phyloP scores from a whole-genome alignment of 2,888 invertebrate genomes.

The Drosophila acutilabella region DNA sequence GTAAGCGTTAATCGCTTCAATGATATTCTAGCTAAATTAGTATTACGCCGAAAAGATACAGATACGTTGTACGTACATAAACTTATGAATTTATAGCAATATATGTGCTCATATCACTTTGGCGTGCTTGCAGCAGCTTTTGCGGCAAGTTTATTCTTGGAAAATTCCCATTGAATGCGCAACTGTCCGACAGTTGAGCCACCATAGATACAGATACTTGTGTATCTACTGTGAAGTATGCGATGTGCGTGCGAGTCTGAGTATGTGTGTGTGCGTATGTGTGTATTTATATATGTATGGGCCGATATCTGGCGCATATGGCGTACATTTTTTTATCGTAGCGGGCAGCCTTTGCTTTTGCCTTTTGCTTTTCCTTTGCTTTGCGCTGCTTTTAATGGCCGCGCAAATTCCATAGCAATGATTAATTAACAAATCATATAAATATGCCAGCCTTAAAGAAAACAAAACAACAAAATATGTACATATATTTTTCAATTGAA shows the following conservation, averaged over 20 bases:
- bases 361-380: slow-evolving; percentile 6
- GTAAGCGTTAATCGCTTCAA: slow-evolving; percentile 3
- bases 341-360: slow-evolving; percentile 38
- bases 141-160: slow-evolving; percentile 52
- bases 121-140: slow-evolving; percentile 29
- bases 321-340: slow-evolving; percentile 66
- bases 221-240: slow-evolving; percentile 13
- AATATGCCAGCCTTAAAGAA: slow-evolving; percentile 56
- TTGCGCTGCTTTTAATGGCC: slow-evolving; percentile 65
- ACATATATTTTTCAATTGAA: slow-evolving; percentile 60
- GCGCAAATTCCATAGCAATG: slow-evolving; percentile 72
- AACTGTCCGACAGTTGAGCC: slow-evolving; percentile 59
- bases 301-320: slow-evolving; percentile 56
- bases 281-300: too few species aligned
- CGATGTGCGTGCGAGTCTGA: slow-evolving; percentile 3
- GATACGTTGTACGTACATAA: slow-evolving; percentile 10
- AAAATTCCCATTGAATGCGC: slow-evolving; percentile 55
- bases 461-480: slow-evolving; percentile 37
- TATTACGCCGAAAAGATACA: slow-evolving; percentile 24
- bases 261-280: slow-evolving; percentile 14
- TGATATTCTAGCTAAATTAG: slow-evolving; percentile 29
- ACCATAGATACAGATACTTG: slow-evolving; percentile 23
- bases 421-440: slow-evolving; percentile 76
- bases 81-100: background rate
- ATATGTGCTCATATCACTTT: slow-evolving; percentile 29